Evolutionary conservation across 2,113 vertebrate species (phyloP), one percentile per base, ranked within the genome.

Genomic region (Gracilinanus agilis): DNA sequence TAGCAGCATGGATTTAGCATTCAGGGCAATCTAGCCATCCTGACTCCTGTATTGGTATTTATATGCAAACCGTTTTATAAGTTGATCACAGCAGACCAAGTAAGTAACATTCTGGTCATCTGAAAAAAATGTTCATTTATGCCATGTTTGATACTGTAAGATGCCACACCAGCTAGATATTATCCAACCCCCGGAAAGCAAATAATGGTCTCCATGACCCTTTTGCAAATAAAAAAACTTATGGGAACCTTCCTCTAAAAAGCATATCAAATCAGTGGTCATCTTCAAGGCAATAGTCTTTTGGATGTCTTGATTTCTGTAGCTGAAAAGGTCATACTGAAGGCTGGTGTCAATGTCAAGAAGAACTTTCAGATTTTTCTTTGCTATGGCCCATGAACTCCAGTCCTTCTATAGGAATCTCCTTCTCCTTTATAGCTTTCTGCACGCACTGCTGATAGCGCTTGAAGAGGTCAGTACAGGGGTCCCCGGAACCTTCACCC

Each of bases 361-460:
- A 98, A 98, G 99, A 99, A 96, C 98, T 98, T 89, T 99, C 99
- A 0, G 99, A 97, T 94, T 99, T 99, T n/a, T 99, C 99, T 98
- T 99, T 99, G 98, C 97, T 98, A 7, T 99, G 99, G 13, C 99
- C 99, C 99, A 99, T 99, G 98, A 99, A 99, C 83, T 99, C 99
- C 98, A 99, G 98, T 0, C 99, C 99, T 97, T 99, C 99, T 2
- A 99, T 98, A 5, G 99, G 99, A 97, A 99, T 99, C 95, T 99
- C 99, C 96, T 99, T 99, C 54, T 99, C 99, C 96, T 99, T 99
- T 97, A 99, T 99, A 0, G 99, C 99, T 99, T 99, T 99, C 99
- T 99, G 99, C 58, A 99, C 99, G 95, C 99, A 99, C 25, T 98
- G 98, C 97, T 99, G 99, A 98, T 99, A 99, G 97, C 98, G 98